Conservation (phyloP, 2,888 invertebrate species). For the Nomada goodeniana region DNA sequence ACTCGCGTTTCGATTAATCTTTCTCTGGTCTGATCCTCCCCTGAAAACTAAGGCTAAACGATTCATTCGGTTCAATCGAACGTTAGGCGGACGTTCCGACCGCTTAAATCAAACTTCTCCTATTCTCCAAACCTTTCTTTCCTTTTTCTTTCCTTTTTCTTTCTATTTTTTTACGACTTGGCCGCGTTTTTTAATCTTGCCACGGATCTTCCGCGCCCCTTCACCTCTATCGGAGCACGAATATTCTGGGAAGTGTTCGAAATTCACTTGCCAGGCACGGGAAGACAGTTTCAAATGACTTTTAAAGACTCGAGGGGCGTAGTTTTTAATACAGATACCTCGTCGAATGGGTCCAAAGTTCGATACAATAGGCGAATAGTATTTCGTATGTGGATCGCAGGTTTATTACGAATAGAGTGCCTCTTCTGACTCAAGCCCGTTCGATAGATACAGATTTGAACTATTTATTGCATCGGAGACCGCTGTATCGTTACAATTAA, state of each 20-base stretch:
- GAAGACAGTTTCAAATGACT: neutral
- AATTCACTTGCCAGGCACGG: neutral
- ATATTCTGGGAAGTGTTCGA: neutral
- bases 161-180: neutral
- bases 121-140: constrained; percentile 17
- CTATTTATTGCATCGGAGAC: neutral
- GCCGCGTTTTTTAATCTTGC: neutral
- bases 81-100: constrained; percentile 4
- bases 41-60: constrained; percentile 56
- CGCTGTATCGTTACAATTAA: neutral
- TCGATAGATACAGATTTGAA: too few relatives aligned
- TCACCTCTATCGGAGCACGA: neutral
- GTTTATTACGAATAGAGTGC: too few relatives aligned
- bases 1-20: constrained; percentile 69
- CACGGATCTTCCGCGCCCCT: neutral
- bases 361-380: too few relatives aligned
- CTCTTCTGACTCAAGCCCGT: too few relatives aligned
- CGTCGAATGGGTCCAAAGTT: too few relatives aligned
- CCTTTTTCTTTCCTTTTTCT: neutral
- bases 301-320: too few relatives aligned
- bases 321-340: too few relatives aligned
- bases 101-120: constrained; percentile 22
- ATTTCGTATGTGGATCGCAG: too few relatives aligned
- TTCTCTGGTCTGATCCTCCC: constrained; percentile 38
- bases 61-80: constrained; percentile 57